phyloP scores from a whole-genome alignment of 2,797 vertebrate genomes.

The Glossophaga mutica region DNA sequence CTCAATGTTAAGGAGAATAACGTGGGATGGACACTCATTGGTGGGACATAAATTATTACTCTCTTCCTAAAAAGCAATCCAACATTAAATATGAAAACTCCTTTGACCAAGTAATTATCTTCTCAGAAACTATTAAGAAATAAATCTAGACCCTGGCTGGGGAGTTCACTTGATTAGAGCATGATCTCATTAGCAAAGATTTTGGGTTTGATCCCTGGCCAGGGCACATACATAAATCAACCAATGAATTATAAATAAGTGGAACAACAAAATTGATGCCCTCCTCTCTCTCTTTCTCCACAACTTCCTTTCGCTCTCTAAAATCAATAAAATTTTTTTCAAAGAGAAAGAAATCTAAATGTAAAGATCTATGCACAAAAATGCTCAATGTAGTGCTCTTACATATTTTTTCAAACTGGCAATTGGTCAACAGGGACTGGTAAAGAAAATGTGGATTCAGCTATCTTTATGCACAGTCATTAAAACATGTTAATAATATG shows the following conservation, averaged over 20 bases:
- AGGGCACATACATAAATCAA: not conserved
- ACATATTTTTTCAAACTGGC: not conserved
- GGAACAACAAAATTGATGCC: too few species aligned
- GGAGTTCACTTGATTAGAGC: not conserved
- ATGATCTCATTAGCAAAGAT: not conserved
- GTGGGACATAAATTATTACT: not conserved
- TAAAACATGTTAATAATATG: constrained; percentile 15
- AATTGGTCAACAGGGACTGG: not conserved
- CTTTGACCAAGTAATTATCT: not conserved
- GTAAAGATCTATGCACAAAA: constrained; percentile 3
- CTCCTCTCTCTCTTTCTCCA: too few species aligned
- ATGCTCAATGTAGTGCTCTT: not conserved
- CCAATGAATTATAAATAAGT: too few species aligned
- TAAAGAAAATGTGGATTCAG: constrained; percentile 15
- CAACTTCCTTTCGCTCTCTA: too few species aligned
- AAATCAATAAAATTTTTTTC: not conserved
- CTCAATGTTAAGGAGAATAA: not conserved
- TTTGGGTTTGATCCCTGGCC: not conserved
- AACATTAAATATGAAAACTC: constrained; percentile 33
- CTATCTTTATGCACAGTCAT: not conserved
- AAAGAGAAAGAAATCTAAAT: not conserved
- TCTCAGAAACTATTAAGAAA: constrained; percentile 19
- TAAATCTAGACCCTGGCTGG: not conserved
- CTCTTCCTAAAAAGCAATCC: not conserved
- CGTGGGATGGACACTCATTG: not conserved